phyloP scores from a whole-genome alignment of 1,140 invertebrate genomes.

The Helicorthomorpha holstii region DNA sequence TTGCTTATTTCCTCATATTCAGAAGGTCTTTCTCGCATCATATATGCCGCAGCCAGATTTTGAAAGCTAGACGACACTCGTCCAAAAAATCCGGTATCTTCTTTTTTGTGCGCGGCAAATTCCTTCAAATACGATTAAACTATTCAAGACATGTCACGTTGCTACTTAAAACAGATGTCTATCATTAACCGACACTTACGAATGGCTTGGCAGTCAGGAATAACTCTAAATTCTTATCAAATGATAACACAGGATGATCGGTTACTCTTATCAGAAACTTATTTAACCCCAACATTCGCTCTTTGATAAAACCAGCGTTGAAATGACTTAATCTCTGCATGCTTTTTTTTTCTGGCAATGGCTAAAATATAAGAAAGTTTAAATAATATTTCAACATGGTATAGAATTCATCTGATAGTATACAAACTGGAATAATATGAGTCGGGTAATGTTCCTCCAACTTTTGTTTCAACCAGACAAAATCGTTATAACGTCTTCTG shows the following conservation, averaged over 20 bases:
- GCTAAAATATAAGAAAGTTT: constrained; percentile 34
- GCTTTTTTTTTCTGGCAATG: constrained; percentile 53
- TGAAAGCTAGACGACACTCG: constrained; percentile 41
- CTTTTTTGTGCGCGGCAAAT: constrained; percentile 44
- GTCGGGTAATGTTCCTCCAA: constrained; percentile 45
- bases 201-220: constrained; percentile 49
- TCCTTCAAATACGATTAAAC: constrained; percentile 28
- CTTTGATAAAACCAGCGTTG: constrained; percentile 52
- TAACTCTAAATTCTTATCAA: constrained; percentile 42
- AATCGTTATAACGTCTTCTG: constrained; percentile 54
- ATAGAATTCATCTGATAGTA: neutral
- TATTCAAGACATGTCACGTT: no score
- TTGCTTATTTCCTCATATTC: constrained; percentile 46
- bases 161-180: neutral
- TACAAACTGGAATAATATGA: constrained; percentile 45
- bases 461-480: constrained; percentile 49
- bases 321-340: constrained; percentile 51
- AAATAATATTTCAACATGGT: no score
- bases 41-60: constrained; percentile 35
- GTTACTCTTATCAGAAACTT: constrained; percentile 44
- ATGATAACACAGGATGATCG: constrained; percentile 53
- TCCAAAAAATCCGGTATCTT: constrained; percentile 34
- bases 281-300: constrained; percentile 48
- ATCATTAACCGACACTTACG: constrained; percentile 23
- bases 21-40: constrained; percentile 37